Conservation (phyloP, 2,113 vertebrate genomes). For the Oreochromis tanganicae region DNA sequence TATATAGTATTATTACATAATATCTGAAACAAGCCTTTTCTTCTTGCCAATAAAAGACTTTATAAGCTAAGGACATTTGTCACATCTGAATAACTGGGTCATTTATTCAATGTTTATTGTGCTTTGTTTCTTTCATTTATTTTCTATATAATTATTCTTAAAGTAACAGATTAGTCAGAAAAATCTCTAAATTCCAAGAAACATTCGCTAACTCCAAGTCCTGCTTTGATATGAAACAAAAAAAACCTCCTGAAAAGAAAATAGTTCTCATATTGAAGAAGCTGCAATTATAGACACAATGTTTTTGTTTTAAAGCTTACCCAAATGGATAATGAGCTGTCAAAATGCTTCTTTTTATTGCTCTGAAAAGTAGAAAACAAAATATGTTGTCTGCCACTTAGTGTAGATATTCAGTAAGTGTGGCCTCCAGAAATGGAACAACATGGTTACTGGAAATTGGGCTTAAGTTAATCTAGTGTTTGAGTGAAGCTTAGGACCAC, state of each 20-base stretch:
- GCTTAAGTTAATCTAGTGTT: slow-evolving; percentile 28
- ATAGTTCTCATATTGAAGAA: background rate
- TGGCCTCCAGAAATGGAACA: slow-evolving; percentile 6
- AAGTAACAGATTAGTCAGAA: background rate
- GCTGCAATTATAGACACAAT: background rate
- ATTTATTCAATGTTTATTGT: background rate
- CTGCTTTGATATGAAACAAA: background rate
- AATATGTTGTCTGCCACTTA: background rate
- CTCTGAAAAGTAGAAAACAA: background rate
- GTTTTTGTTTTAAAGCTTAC: background rate
- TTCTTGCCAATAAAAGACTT: background rate
- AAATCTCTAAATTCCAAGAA: background rate
- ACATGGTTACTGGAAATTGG: slow-evolving; percentile 11
- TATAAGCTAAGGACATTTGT: background rate
- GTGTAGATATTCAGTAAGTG: background rate
- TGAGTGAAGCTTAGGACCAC: background rate
- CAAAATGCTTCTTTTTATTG: background rate
- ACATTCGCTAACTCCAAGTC: background rate
- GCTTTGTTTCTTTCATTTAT: background rate
- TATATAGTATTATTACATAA: background rate
- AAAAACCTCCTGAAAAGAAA: background rate
- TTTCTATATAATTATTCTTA: background rate
- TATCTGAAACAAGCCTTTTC: background rate
- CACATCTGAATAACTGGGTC: background rate
- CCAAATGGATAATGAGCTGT: background rate